Percentiles rank a stretch among this genome's conserved stretches.
These are phyloP conservation scores for Pseudomyrmex pallidus DNA, from an alignment of 1,140 invertebrate genomes.

Conservation along the genomic window DNA sequence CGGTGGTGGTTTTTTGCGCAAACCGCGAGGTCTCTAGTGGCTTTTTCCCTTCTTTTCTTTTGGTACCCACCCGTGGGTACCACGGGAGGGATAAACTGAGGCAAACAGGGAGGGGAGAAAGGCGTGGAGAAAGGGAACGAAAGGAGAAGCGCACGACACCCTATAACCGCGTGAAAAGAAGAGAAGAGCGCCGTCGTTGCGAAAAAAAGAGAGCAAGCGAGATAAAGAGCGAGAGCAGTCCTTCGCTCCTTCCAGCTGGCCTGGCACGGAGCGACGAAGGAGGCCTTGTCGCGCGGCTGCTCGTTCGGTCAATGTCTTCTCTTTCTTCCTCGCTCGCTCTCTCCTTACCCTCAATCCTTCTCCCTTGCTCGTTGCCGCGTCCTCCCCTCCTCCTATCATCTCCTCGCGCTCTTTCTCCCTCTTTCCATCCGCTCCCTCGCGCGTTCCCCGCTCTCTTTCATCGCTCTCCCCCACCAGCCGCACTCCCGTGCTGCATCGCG, in stretches of 20 bases:
- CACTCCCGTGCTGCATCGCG: conserved; percentile 76
- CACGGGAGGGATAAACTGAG: neutral
- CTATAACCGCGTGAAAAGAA: conserved; percentile 28
- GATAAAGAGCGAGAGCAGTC: conserved; percentile 41
- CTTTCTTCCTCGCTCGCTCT: conserved; percentile 72
- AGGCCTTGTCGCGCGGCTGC: conserved; percentile 81
- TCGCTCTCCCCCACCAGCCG: conserved; percentile 59
- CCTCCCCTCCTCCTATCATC: conserved; percentile 19
- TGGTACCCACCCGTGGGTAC: conserved; percentile 61
- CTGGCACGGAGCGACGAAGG: conserved; percentile 67
- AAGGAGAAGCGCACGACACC: conserved; percentile 2
- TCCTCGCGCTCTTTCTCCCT: conserved; percentile 42
- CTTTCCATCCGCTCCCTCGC: conserved; percentile 47
- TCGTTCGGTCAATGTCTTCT: conserved; percentile 85
- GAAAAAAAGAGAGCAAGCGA: conserved; percentile 6
- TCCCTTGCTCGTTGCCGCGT: conserved; percentile 14
- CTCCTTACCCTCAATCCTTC: neutral
- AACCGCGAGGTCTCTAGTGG: conserved; percentile 67
- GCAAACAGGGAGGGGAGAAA: neutral
- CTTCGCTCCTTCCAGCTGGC: conserved; percentile 80
- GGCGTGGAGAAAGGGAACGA: neutral
- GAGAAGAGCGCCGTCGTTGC: conserved; percentile 41
- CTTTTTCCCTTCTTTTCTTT: conserved; percentile 74
- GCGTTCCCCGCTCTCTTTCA: conserved; percentile 54
- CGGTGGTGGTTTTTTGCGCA: conserved; percentile 71